These are phyloP conservation scores for Ferrisia virgata DNA, from an alignment of 2,888 invertebrate genomes.

Conservation along the genomic window DNA sequence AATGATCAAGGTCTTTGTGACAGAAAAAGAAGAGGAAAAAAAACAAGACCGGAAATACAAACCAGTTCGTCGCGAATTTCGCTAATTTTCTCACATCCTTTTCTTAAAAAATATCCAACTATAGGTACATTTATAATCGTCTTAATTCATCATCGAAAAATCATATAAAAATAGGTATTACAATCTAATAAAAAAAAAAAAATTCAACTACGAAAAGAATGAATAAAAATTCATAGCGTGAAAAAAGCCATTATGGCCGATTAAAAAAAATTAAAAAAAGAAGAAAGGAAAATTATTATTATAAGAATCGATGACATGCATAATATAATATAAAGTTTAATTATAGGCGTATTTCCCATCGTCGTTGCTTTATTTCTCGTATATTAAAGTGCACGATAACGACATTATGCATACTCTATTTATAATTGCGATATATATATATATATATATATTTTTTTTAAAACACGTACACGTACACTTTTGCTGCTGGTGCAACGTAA, in stretches of 20 bases:
- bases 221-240: neutral
- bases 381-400: neutral
- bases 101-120: too few species aligned
- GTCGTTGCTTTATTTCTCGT: neutral
- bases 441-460: too few species aligned
- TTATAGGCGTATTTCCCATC: neutral
- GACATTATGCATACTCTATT: neutral
- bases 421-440: too few species aligned
- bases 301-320: neutral
- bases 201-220: too few species aligned
- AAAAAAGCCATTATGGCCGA: neutral
- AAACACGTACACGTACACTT: neutral
- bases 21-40: neutral
- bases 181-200: too few species aligned
- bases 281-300: neutral
- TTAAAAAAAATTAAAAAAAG: neutral
- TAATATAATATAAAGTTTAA: neutral
- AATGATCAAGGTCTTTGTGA: neutral
- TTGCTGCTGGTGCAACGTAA: neutral
- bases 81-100: neutral
- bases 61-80: conserved; percentile 10
- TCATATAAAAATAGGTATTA: neutral
- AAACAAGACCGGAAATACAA: neutral
- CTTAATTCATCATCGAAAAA: neutral
- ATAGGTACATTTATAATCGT: too few species aligned